Percentiles rank a stretch among this genome's conserved stretches.
Conservation (phyloP, 2,888 invertebrate genomes). For the Adelognathus sp. region DNA sequence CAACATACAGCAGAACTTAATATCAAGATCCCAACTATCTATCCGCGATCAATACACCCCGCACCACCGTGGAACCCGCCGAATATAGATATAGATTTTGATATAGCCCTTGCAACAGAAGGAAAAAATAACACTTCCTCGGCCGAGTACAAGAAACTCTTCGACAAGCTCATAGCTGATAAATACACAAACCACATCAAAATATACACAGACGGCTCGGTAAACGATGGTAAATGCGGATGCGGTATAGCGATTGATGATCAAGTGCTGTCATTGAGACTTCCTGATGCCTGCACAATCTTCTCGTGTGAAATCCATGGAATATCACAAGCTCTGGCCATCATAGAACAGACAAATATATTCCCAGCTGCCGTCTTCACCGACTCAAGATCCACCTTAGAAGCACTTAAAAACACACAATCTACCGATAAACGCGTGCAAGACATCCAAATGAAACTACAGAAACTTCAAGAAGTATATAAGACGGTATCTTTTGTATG, state of each 20-base stretch:
- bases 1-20: not conserved
- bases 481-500: conserved; percentile 1
- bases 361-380: conserved; percentile 8
- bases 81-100: not conserved
- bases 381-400: not conserved
- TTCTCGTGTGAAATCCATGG: conserved; percentile 12
- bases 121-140: not conserved
- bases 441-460: not conserved
- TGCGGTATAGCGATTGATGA: not conserved
- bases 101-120: not conserved
- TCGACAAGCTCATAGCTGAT: not conserved
- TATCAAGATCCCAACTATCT: not conserved
- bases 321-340: conserved; percentile 14
- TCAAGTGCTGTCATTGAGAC: not conserved
- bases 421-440: not conserved
- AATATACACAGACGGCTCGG: not conserved
- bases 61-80: not conserved
- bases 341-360: conserved; percentile 8
- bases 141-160: not conserved
- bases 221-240: not conserved
- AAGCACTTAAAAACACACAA: not conserved
- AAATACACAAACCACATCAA: not conserved
- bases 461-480: not conserved
- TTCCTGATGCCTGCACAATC: conserved; percentile 1
- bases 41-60: not conserved